phyloP scores from a whole-genome alignment of 2,113 vertebrate species.

The Laticauda colubrina region DNA sequence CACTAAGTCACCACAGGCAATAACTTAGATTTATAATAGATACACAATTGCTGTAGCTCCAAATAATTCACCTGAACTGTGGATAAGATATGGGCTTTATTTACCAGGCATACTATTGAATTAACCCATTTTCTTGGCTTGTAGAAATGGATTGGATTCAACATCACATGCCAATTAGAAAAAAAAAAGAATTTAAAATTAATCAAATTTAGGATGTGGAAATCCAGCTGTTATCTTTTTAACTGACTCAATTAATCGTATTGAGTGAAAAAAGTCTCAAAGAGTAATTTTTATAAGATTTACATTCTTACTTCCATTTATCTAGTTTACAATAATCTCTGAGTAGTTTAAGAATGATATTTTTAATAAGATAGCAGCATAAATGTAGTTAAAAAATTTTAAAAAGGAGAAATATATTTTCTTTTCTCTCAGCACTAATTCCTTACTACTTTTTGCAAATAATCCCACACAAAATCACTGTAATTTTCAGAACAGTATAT shows the following conservation, averaged over 20 bases:
- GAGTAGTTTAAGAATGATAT: conserved; percentile 33
- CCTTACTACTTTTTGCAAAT: conserved; percentile 34
- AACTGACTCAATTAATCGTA: background rate
- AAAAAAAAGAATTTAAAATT: background rate
- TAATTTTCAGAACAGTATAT: conserved; percentile 13
- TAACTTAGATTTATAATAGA: background rate
- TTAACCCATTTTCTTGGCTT: background rate
- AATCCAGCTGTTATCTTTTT: background rate
- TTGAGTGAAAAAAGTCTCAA: background rate
- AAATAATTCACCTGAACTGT: background rate
- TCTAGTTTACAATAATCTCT: conserved; percentile 23
- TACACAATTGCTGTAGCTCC: background rate
- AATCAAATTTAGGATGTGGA: background rate
- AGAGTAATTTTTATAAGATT: conserved; percentile 43
- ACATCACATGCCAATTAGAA: background rate
- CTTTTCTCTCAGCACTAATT: conserved; percentile 18
- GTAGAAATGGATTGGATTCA: background rate
- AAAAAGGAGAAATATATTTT: conserved; percentile 1
- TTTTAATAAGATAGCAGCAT: conserved; percentile 37
- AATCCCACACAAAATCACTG: conserved; percentile 1
- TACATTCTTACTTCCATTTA: conserved; percentile 43
- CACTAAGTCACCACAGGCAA: background rate
- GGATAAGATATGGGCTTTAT: background rate
- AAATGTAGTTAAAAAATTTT: conserved; percentile 42
- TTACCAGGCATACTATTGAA: background rate